A percentile compares a stretch with the other conserved stretches of the same genome.
These are phyloP conservation scores for Galendromus occidentalis DNA, from an alignment of 1,140 invertebrate species.

Conservation along the genomic window DNA sequence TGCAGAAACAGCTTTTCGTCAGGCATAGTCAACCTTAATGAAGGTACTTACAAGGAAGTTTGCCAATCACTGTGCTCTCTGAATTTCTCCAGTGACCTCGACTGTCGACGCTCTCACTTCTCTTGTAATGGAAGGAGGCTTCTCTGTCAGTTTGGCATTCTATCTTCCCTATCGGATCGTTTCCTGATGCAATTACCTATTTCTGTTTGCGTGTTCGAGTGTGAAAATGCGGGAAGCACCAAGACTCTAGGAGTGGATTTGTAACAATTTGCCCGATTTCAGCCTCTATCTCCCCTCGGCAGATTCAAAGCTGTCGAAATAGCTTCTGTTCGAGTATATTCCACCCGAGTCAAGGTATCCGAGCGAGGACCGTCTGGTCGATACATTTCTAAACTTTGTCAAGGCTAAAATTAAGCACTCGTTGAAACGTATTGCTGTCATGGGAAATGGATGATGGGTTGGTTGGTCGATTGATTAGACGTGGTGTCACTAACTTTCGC, in stretches of 20 bases:
- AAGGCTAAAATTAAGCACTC: too few species aligned
- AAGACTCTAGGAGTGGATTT: too few species aligned
- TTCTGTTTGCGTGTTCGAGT: not conserved
- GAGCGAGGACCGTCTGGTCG: not conserved
- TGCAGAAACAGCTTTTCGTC: slow-evolving; percentile 11
- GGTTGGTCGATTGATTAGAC: too few species aligned
- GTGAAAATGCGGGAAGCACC: not conserved
- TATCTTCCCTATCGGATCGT: not conserved
- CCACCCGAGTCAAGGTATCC: not conserved
- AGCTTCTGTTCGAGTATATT: slow-evolving; percentile 11
- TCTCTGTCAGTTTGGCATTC: not conserved
- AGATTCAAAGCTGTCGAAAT: slow-evolving; percentile 10
- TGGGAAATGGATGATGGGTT: too few species aligned
- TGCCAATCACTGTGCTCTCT: too few species aligned
- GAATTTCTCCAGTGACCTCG: not conserved
- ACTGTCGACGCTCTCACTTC: not conserved
- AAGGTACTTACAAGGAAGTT: not conserved
- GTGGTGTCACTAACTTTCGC: too few species aligned
- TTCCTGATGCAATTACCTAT: not conserved
- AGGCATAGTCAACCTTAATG: slow-evolving; percentile 11
- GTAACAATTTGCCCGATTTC: not conserved
- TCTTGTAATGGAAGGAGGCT: not conserved
- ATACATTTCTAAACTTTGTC: too few species aligned
- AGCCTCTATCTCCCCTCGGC: slow-evolving; percentile 6
- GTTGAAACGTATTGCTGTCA: too few species aligned